phyloP scores from a whole-genome alignment of 2,113 vertebrate species.

The Phalacrocorax aristotelis region DNA sequence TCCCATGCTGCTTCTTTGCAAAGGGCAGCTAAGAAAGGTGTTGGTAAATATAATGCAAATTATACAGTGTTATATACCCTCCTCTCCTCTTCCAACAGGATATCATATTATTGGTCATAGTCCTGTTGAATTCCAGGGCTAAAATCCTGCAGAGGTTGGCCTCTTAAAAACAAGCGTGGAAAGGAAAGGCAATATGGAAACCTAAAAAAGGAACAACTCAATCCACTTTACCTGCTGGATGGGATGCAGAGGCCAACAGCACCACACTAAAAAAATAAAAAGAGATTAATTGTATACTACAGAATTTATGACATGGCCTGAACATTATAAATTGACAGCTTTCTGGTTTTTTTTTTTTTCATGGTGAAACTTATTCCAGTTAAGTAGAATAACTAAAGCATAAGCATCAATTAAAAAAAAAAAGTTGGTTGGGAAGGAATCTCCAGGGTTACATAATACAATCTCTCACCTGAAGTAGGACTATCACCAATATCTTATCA shows the following conservation, averaged over 20 bases:
- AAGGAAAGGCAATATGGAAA: background rate
- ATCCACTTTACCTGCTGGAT: slow-evolving; percentile 73
- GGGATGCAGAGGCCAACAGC: slow-evolving; percentile 73
- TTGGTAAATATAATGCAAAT: background rate
- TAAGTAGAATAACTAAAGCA: background rate
- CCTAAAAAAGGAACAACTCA: background rate
- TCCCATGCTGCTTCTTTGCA: background rate
- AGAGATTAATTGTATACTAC: background rate
- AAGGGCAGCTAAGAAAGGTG: background rate
- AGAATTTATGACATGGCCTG: background rate
- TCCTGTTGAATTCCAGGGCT: background rate
- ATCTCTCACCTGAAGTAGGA: background rate
- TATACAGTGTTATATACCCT: background rate
- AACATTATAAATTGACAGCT: background rate
- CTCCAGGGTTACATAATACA: background rate
- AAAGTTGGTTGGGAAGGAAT: background rate
- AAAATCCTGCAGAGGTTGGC: background rate
- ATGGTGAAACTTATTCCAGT: background rate
- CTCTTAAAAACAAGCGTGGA: background rate
- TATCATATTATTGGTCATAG: background rate
- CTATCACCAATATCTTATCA: background rate
- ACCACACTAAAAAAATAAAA: slow-evolving; percentile 59
- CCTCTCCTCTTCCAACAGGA: background rate
- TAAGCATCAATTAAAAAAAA: background rate
- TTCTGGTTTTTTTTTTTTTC: background rate